Percentiles rank a stretch among this genome's conserved stretches.
These are phyloP conservation scores for Podarcis raffonei DNA, from an alignment of 2,113 vertebrate species.

Conservation along the genomic window DNA sequence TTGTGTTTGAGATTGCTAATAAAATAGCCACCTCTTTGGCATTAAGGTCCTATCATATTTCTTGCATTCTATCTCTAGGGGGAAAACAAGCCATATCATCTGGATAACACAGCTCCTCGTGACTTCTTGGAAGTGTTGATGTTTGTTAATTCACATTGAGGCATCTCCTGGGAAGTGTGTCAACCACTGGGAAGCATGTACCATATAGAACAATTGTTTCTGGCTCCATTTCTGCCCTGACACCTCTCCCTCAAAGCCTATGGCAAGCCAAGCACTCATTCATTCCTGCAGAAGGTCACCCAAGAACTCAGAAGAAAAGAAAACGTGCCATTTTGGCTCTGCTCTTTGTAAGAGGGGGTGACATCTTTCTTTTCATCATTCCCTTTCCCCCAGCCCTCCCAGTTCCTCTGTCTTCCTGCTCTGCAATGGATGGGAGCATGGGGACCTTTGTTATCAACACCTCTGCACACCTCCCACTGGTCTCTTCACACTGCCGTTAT, in stretches of 20 bases:
- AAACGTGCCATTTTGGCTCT: background rate
- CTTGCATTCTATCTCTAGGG: slow-evolving; percentile 50
- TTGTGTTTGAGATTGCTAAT: background rate
- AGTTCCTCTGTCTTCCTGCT: background rate
- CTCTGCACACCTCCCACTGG: slow-evolving; percentile 16
- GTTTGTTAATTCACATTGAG: slow-evolving; percentile 57
- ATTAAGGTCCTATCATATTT: slow-evolving; percentile 47
- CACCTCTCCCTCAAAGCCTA: slow-evolving; percentile 44
- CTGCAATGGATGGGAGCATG: background rate
- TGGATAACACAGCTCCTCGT: slow-evolving; percentile 53
- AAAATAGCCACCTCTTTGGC: slow-evolving; percentile 39
- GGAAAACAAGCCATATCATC: slow-evolving; percentile 59
- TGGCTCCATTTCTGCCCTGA: slow-evolving; percentile 49
- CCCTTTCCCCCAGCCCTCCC: too few species aligned
- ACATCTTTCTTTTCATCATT: background rate
- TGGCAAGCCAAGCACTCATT: background rate
- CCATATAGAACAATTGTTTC: slow-evolving; percentile 5
- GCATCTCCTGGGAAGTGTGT: slow-evolving; percentile 38
- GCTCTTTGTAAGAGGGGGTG: background rate
- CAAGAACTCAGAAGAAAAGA: background rate
- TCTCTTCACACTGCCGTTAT: background rate
- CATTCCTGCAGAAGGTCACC: accelerated
- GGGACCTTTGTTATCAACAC: slow-evolving; percentile 13
- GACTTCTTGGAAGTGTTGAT: slow-evolving; percentile 42
- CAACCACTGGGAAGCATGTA: slow-evolving; percentile 27